Percentiles rank a stretch among this genome's conserved stretches.
Conservation (phyloP, 2,797 vertebrate species). For the Nannoperca australis region DNA sequence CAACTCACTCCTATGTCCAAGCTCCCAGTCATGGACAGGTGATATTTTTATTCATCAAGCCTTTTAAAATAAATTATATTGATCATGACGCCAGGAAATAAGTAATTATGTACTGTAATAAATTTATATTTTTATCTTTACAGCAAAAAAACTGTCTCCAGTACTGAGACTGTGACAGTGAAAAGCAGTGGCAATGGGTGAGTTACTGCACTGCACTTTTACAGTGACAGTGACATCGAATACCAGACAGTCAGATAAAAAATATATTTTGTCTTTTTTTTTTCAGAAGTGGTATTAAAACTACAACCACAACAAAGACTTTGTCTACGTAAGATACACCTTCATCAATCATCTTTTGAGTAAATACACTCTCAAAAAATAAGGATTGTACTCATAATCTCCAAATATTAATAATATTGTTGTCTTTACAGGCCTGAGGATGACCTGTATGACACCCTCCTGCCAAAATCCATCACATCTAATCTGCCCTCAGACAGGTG, state of each 20-base stretch:
- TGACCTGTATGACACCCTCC: conserved; percentile 67
- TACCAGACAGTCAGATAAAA: background rate
- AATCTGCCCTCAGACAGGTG: background rate
- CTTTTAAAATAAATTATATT: background rate
- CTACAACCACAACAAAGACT: conserved; percentile 43
- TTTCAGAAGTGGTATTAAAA: conserved; percentile 49
- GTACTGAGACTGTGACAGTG: conserved; percentile 62
- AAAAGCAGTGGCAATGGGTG: conserved; percentile 59
- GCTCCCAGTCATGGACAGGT: conserved; percentile 52
- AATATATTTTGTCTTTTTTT: conserved; percentile 8
- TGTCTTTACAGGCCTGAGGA: conserved; percentile 68
- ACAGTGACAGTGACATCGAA: background rate
- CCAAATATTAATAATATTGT: background rate
- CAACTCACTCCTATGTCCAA: conserved; percentile 21
- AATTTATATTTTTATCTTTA: conserved; percentile 7
- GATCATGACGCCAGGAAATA: background rate
- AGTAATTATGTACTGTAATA: background rate
- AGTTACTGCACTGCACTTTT: conserved; percentile 36
- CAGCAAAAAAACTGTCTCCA: conserved; percentile 62
- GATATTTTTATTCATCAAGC: conserved; percentile 1
- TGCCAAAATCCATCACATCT: conserved; percentile 59
- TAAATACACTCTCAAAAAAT: background rate
- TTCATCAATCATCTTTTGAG: background rate
- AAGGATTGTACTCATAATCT: background rate
- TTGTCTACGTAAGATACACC: conserved; percentile 61